Base-by-base conservation (phyloP, 2,113 vertebrate genomes). In the Theropithecus gelada region DNA sequence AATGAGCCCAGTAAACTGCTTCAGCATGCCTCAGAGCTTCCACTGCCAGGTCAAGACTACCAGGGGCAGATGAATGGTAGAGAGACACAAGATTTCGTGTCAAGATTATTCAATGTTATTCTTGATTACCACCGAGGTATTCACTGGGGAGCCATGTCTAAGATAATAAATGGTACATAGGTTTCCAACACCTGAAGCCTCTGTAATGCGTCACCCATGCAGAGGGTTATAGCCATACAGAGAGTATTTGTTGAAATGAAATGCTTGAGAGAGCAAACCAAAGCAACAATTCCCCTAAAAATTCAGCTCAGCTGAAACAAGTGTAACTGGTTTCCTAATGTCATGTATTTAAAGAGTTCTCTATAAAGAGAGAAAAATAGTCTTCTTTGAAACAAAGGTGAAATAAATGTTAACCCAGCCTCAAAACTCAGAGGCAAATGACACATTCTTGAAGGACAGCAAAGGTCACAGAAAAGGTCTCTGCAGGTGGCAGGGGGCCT, bases 351-450 rank as follows among this genome's bases (percentile, higher is more conserved):
- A 94, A 93, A 68, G 55, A 66, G 81, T 78, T 89, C 45, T 92
- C 91, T 73, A 93, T 50, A 90, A 57, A 70, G 40, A 76, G 18
- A 82, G 68, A 40, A 92, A 88, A 75, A 85, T 30, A 32, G 25
- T 72, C 32, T 83, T 84, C 75, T 91, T 92, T 75, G 57, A 94
- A 76, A 94, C 18, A 85, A 92, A 88, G n/a, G 35, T 55, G 40
- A 76, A 95, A 88, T 87, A 64, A 96, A 90, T 59, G 22, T 86
- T 91, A 93, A 86, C 9, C 8, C 32, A 50, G 48, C 57, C 87
- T 96, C 93, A 97, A 96, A 97, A 93, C 45, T 92, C 66, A 48
- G 59, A 45, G 52, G 57, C 48, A 83, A 95, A 94, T 55, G 72
- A 59, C 8, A 64, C 52, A 50, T 87, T 73, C n/a, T 59, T 32